Conservation (phyloP, 2,888 invertebrate genomes). For the Dynastes grantii region DNA sequence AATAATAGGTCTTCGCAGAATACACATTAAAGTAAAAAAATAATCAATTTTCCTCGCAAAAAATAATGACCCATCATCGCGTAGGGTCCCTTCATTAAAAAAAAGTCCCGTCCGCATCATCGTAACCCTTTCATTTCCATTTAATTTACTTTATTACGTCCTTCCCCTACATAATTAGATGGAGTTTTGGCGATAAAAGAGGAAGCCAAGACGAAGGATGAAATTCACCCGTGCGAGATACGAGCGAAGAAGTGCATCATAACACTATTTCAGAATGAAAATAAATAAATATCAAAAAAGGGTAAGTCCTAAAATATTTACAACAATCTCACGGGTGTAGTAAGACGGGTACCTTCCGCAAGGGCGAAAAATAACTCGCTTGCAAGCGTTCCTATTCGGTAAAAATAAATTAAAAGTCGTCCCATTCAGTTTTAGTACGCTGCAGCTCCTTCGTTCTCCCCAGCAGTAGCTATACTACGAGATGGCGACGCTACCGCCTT, state of each 20-base stretch:
- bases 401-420: slow-evolving; percentile 63
- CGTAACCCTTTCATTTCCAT: slow-evolving; percentile 30
- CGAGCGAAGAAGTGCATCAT: not conserved
- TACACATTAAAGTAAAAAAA: slow-evolving; percentile 35
- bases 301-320: slow-evolving; percentile 51
- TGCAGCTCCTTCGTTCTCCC: slow-evolving; percentile 11
- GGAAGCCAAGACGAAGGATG: not conserved
- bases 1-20: slow-evolving; percentile 25
- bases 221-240: slow-evolving; percentile 5
- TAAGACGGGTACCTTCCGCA: slow-evolving; percentile 43
- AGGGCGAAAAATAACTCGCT: slow-evolving; percentile 52
- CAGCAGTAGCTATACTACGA: not conserved
- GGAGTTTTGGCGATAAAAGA: slow-evolving; percentile 11
- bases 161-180: not conserved
- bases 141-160: slow-evolving; percentile 10
- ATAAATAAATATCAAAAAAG: slow-evolving; percentile 43
- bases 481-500: not conserved
- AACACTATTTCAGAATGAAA: slow-evolving; percentile 26
- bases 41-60: slow-evolving; percentile 27
- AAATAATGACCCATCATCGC: slow-evolving; percentile 26
- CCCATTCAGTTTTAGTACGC: slow-evolving; percentile 49
- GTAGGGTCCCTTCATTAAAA: slow-evolving; percentile 10
- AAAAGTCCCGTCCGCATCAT: not conserved
- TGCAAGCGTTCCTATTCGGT: slow-evolving; percentile 55
- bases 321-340: slow-evolving; percentile 50